Conservation (phyloP, 2,797 vertebrate genomes). For the Champsocephalus esox region DNA sequence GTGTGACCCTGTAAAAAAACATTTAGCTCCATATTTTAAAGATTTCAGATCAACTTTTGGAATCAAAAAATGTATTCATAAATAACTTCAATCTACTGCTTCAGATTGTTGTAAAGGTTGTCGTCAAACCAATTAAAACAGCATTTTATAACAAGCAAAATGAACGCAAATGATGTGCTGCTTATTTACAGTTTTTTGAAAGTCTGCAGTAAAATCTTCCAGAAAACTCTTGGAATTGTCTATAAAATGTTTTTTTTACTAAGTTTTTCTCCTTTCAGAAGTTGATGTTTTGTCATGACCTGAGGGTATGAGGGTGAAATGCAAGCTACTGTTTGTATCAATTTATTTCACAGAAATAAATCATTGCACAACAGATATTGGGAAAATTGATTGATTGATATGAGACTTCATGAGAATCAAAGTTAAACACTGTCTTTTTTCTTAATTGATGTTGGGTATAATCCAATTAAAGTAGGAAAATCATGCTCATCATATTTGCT, state of each 20-base stretch:
- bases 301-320: too few relatives aligned
- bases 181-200: too few relatives aligned
- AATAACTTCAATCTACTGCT: constrained; percentile 1
- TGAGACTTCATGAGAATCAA: neutral
- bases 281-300: too few relatives aligned
- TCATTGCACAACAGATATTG: neutral
- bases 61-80: too few relatives aligned
- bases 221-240: too few relatives aligned
- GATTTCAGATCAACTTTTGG: neutral
- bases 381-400: neutral
- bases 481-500: neutral
- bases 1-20: neutral
- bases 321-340: too few relatives aligned
- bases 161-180: too few relatives aligned
- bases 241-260: too few relatives aligned
- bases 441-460: neutral
- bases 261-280: too few relatives aligned
- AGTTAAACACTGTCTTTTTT: neutral
- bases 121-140: neutral
- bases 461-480: neutral
- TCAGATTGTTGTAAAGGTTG: neutral
- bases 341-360: too few relatives aligned
- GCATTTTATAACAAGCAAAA: too few relatives aligned
- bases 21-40: neutral
- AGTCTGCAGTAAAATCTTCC: too few relatives aligned